Conservation (phyloP, 2,888 invertebrate species). For the Carcina quercana region DNA sequence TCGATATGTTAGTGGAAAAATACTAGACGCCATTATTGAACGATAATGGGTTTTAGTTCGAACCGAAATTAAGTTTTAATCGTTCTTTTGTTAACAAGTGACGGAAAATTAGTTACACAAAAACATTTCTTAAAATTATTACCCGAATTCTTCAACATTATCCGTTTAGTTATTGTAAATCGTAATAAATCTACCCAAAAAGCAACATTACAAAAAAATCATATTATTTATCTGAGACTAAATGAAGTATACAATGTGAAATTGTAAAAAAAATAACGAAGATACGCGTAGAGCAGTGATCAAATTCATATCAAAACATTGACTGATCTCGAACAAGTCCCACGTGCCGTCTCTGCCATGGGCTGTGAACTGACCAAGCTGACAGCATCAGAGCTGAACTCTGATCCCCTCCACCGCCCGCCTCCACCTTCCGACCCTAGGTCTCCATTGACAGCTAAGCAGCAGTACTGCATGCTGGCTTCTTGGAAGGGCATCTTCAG, state of each 20-base stretch:
- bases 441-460: slow-evolving; percentile 86
- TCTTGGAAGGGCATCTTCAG: slow-evolving; percentile 94
- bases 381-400: slow-evolving; percentile 66
- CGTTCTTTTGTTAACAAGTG: too few relatives aligned
- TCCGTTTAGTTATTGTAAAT: too few relatives aligned
- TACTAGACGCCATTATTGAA: too few relatives aligned
- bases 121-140: too few relatives aligned
- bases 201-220: neutral
- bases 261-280: too few relatives aligned
- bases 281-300: too few relatives aligned
- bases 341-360: too few relatives aligned
- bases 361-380: slow-evolving; percentile 85
- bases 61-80: slow-evolving; percentile 21
- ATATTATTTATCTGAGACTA: neutral
- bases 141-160: too few relatives aligned
- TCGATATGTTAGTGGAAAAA: too few relatives aligned
- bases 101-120: too few relatives aligned
- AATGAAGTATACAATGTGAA: slow-evolving; percentile 3
- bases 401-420: slow-evolving; percentile 71
- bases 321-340: neutral
- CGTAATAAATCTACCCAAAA: neutral
- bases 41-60: slow-evolving; percentile 26
- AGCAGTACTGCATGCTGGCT: slow-evolving; percentile 90
- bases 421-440: slow-evolving; percentile 83
- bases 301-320: too few relatives aligned